Percentiles rank a stretch among this genome's conserved stretches.
phyloP scores from a whole-genome alignment of 2,797 vertebrate species.

The Tauraco hartlaubi region DNA sequence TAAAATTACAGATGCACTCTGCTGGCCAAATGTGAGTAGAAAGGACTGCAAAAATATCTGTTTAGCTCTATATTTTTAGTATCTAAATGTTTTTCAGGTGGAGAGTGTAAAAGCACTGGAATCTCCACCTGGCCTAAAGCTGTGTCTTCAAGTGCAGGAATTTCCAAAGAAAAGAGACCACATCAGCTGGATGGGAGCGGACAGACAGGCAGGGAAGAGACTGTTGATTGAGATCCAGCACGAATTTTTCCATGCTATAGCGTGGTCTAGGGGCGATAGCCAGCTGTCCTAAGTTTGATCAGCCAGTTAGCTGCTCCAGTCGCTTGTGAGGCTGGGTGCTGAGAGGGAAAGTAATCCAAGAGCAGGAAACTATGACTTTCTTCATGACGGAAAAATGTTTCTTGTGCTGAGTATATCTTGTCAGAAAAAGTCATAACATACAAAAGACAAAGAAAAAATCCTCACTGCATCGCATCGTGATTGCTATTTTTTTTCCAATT shows the following conservation, averaged over 20 bases:
- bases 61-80: neutral
- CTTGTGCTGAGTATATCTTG: neutral
- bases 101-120: neutral
- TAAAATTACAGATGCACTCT: neutral
- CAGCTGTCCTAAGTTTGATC: neutral
- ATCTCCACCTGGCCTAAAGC: slow-evolving; percentile 38
- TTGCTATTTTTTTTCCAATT: neutral
- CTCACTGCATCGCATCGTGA: neutral
- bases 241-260: neutral
- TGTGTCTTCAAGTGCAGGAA: neutral
- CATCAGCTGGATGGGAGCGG: neutral
- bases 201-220: neutral
- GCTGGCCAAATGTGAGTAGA: neutral
- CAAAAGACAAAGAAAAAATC: neutral
- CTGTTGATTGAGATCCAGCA: neutral
- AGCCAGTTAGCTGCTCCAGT: neutral
- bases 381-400: neutral
- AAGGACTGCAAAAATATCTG: neutral
- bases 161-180: neutral
- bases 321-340: neutral
- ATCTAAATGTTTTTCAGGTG: slow-evolving; percentile 1
- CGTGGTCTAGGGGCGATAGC: neutral
- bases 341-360: neutral
- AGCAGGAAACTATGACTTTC: neutral
- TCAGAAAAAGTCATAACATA: neutral